Evolutionary conservation across 1,140 invertebrate genomes (phyloP), one percentile per base, ranked within the genome.

Genomic region (Panulirus ornatus): DNA sequence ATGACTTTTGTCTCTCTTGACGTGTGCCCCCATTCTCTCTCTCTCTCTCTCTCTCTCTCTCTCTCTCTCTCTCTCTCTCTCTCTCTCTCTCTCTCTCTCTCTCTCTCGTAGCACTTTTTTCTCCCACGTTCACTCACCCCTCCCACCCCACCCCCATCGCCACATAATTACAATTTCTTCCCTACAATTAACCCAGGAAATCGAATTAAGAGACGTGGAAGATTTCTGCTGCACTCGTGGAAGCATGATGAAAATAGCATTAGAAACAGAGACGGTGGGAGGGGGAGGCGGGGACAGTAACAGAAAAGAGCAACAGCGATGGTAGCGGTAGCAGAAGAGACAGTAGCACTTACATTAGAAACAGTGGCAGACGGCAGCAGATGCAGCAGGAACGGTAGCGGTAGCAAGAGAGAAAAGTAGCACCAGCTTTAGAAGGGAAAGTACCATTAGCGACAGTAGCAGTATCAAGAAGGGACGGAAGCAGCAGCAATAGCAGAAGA

Each of bases 91-190:
- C 27, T 75, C n/a, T 47, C 5, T 14, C 3, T 22, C 78, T 2
- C 44, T 58, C 51, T 16, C 36, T 47, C 44, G 1, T 34, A 27
- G 9, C 34, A 14, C 76, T 47, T 42, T 75, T 75, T 30, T 27
- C 40, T 30, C 11, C 38, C 76, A 27, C 16, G 16, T 75, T 75
- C 2, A n/a, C 42, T 36, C 8, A 16, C n/a, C 40, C 36, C 22
- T 16, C 14, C 36, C 36, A 14, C 16, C 71, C 16, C 19, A 38
- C 16, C 6, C 40, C 36, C 36, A 2, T 36, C 40, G 71, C 40
- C 36, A 75, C 71, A 75, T 40, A 40, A 75, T 75, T 42, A 75
- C 71, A 75, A 40, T 75, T 75, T 75, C 71, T 75, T 75, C 75
- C 40, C 75, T 47, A 44, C 42, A 78, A 30, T 42, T 40, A 78